Evolutionary conservation across 2,113 vertebrate genomes (phyloP), one percentile per base, ranked within the genome.

Genomic region (Setophaga kirtlandii): DNA sequence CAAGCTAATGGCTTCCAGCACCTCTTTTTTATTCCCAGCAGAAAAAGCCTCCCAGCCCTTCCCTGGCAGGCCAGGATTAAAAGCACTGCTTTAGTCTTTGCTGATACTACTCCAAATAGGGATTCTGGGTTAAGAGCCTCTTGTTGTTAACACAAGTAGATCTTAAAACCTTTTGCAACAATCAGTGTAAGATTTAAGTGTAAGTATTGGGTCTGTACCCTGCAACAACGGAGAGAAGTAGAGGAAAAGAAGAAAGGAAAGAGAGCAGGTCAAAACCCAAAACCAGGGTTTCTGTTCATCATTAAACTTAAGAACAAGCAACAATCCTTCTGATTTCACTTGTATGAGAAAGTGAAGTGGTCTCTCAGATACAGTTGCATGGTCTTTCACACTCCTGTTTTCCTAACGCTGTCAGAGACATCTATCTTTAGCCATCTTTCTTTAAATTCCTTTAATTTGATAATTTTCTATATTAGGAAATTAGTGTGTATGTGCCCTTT

Each of bases 31-130:
- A 10, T 30, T 67, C 10, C 18, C 18, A 69, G 21, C 3, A 63
- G 37, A 56, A 71, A 46, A 47, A 27, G 4, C 4, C 2, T 2
- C 16, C 31, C 23, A 12, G 6, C 0, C 1, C 7, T 68, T 7
- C 24, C 14, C n/a, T 23, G 12, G n/a, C 14, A 64, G 15, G 5
- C 30, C 52, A 56, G 12, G 11, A 64, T 15, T 31, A 58, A 68
- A 5, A 67, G 1, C 15, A 47, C 5, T 16, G 6, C 50, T 59
- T 39, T 9, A 39, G n/a, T 25, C 20, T 52, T 53, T 83, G 19
- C 17, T 15, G 7, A 12, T 82, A 13, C 14, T 11, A 4, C 4
- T 20, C 17, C 20, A 64, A 42, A 39, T 4, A 44, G 10, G 28
- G 3, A 3, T 42, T 62, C 20, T 21, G 21, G 6, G 6, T 67